These are phyloP conservation scores for Dryocosmus kuriphilus DNA, from an alignment of 2,888 invertebrate genomes.

Conservation along the genomic window DNA sequence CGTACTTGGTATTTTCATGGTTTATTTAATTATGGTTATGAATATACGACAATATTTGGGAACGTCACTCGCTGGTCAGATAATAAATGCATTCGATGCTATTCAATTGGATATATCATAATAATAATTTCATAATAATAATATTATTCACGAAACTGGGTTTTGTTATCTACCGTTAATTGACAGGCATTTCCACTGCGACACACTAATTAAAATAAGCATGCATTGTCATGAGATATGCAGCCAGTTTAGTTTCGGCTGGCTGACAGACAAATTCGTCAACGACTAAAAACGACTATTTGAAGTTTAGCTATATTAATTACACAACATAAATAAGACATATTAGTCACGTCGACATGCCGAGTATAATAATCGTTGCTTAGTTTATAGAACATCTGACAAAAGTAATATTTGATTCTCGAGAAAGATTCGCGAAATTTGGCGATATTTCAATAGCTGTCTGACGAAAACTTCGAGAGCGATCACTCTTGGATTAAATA, in stretches of 20 bases:
- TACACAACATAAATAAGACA: neutral
- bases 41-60: neutral
- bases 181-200: conserved; percentile 11
- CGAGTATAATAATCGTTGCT: neutral
- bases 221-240: conserved; percentile 19
- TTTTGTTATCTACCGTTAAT: conserved; percentile 1
- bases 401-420: neutral
- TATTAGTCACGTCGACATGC: neutral
- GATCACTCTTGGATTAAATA: neutral
- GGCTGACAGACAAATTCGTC: neutral
- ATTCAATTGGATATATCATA: neutral
- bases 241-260: conserved; percentile 1
- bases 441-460: neutral
- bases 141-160: neutral
- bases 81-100: neutral
- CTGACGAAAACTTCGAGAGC: neutral
- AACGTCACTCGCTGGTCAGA: neutral
- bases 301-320: conserved; percentile 7
- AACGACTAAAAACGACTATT: neutral
- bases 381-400: neutral
- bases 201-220: conserved; percentile 11
- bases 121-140: conserved; percentile 3
- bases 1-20: neutral
- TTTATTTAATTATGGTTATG: neutral
- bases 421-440: neutral